phyloP scores from a whole-genome alignment of 2,797 vertebrate species.

The Falco rusticolus region DNA sequence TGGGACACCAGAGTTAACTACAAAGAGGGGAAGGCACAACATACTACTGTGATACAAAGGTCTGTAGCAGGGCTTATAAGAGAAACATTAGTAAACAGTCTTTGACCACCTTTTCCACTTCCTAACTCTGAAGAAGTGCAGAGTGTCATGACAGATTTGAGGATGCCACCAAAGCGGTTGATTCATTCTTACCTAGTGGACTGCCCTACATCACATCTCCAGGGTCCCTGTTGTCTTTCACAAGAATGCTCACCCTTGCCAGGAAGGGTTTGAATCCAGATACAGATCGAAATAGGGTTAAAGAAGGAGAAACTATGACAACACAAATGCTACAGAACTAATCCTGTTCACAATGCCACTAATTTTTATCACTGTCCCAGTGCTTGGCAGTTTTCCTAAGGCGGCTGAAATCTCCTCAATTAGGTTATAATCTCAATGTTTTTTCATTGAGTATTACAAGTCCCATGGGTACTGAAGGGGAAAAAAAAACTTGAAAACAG shows the following conservation, averaged over 20 bases:
- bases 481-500: neutral
- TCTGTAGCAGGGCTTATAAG: neutral
- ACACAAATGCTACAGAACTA: neutral
- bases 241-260: neutral
- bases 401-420: neutral
- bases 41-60: neutral
- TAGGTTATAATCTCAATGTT: neutral
- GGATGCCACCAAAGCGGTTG: neutral
- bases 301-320: neutral
- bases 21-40: neutral
- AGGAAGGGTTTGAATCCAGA: neutral
- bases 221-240: neutral
- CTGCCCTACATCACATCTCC: neutral
- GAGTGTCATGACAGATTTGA: neutral
- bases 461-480: neutral
- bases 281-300: neutral
- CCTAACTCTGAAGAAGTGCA: neutral
- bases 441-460: neutral
- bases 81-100: neutral
- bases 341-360: neutral
- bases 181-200: too few relatives aligned
- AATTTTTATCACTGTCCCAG: neutral
- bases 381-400: neutral
- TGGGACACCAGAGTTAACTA: neutral
- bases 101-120: neutral